phyloP scores from a whole-genome alignment of 2,113 vertebrate species.

The Acanthochromis polyacanthus region DNA sequence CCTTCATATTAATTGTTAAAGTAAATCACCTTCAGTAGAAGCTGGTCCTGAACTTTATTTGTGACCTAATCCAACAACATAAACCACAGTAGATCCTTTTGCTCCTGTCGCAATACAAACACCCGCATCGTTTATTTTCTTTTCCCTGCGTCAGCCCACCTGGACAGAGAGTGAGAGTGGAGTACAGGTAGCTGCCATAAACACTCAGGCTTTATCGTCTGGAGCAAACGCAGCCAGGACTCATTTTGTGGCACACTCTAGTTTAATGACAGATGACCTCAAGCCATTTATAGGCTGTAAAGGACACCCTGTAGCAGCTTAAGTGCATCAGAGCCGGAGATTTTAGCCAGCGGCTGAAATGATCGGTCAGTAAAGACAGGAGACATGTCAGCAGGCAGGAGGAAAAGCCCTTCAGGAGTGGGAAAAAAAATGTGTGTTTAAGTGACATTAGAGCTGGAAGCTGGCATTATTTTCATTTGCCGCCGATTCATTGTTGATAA shows the following conservation, averaged over 20 bases:
- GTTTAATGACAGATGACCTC: conserved; percentile 80
- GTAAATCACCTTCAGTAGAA: background rate
- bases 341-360: conserved; percentile 52
- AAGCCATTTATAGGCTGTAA: conserved; percentile 77
- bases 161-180: conserved; percentile 46
- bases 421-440: no score
- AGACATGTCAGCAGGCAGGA: background rate
- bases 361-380: conserved; percentile 49
- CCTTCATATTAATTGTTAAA: background rate
- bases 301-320: conserved; percentile 66
- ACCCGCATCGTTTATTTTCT: conserved; percentile 41
- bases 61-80: background rate
- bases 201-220: conserved; percentile 68
- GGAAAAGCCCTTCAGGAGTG: background rate
- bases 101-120: conserved; percentile 3
- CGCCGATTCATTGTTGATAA: background rate
- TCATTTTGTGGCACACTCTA: conserved; percentile 68
- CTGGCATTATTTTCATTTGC: background rate
- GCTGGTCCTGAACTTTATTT: background rate
- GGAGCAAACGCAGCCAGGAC: conserved; percentile 46
- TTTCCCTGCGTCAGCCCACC: conserved; percentile 43
- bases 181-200: conserved; percentile 66
- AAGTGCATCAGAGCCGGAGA: conserved; percentile 60
- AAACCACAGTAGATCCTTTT: conserved; percentile 2
- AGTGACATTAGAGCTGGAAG: background rate